Conservation (phyloP, 2,113 vertebrate species). For the Sylvicapra grimmia region DNA sequence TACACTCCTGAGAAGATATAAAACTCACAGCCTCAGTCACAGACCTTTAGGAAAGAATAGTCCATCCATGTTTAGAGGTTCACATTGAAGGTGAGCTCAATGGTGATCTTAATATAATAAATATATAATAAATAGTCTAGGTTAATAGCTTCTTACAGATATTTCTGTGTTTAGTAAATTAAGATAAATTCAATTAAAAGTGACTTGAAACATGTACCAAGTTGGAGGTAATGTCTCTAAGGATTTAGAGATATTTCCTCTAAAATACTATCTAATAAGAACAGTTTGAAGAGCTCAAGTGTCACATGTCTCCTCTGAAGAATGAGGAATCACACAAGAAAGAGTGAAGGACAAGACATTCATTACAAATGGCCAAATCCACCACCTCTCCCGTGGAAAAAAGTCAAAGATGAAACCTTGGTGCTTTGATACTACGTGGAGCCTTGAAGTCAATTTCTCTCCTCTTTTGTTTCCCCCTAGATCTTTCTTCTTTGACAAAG, state of each 20-base stretch:
- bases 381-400: neutral
- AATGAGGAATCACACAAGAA: neutral
- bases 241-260: neutral
- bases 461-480: neutral
- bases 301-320: neutral
- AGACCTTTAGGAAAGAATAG: neutral
- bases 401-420: neutral
- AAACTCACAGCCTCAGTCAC: neutral
- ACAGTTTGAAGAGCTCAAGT: neutral
- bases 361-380: neutral
- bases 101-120: neutral
- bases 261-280: neutral
- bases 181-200: neutral
- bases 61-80: neutral
- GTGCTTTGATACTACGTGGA: neutral
- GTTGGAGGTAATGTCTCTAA: neutral
- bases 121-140: neutral
- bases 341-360: neutral
- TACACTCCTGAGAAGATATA: neutral
- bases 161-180: neutral
- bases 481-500: conserved; percentile 65
- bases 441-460: conserved; percentile 33
- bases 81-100: neutral
- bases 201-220: neutral
- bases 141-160: neutral